Evolutionary conservation across 2,888 invertebrate species (phyloP).

Genomic region (Cecidostiba fungosa): DNA sequence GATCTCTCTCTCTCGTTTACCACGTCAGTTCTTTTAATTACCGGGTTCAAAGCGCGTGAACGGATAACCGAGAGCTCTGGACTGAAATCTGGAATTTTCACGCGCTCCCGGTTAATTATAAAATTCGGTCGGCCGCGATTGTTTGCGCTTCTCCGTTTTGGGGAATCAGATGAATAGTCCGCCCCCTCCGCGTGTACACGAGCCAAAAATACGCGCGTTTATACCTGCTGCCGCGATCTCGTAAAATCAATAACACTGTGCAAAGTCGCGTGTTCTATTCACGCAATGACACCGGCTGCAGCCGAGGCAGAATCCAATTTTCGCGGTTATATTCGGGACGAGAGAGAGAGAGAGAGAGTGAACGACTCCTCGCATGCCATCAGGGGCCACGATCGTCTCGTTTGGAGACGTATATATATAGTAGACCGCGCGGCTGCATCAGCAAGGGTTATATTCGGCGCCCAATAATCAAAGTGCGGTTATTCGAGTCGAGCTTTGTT

Average conservation of each 20-base stretch:
- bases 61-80: conserved; percentile 35
- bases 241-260: conserved; percentile 49
- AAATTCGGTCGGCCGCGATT: conserved; percentile 53
- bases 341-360: conserved; percentile 1
- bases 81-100: conserved; percentile 40
- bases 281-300: conserved; percentile 28
- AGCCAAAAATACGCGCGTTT: conserved; percentile 16
- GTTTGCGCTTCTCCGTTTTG: conserved; percentile 41
- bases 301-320: conserved; percentile 59
- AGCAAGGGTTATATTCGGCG: conserved; percentile 30
- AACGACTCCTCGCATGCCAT: not conserved
- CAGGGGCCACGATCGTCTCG: conserved; percentile 41
- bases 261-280: conserved; percentile 46
- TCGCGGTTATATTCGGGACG: conserved; percentile 53
- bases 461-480: conserved; percentile 63
- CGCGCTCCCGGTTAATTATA: conserved; percentile 57
- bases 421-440: not conserved
- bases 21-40: conserved; percentile 57
- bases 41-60: conserved; percentile 45
- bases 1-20: conserved; percentile 34
- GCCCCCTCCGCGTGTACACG: not conserved
- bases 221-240: not conserved
- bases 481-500: conserved; percentile 55
- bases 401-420: conserved; percentile 23
- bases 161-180: conserved; percentile 41